Conservation (phyloP, 1,140 invertebrate species). For the Gonatopus flavifemur region DNA sequence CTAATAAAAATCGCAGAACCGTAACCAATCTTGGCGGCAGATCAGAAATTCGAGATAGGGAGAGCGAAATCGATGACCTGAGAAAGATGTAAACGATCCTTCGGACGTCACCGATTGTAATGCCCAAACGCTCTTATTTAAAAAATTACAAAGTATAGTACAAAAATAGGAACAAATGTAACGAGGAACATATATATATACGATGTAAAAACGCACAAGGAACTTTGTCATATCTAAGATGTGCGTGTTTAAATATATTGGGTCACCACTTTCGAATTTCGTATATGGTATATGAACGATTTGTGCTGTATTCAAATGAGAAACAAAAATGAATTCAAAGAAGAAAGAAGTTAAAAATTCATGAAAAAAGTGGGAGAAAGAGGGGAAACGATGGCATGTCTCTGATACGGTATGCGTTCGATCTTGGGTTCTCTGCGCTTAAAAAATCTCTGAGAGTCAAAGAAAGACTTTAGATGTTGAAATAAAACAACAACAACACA, state of each 20-base stretch:
- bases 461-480: no score
- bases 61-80: constrained; percentile 9
- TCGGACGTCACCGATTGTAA: constrained; percentile 26
- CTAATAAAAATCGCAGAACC: no score
- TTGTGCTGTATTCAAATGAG: no score
- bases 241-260: no score
- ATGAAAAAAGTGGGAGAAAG: no score
- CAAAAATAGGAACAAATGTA: constrained; percentile 52
- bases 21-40: no score
- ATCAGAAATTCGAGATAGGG: not conserved
- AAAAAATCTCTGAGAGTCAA: constrained; percentile 16
- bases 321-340: no score
- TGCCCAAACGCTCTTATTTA: constrained; percentile 27
- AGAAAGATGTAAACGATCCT: constrained; percentile 6
- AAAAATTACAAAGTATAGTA: constrained; percentile 33
- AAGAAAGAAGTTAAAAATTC: no score
- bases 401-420: constrained; percentile 12
- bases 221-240: no score
- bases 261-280: no score
- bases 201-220: constrained; percentile 47
- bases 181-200: constrained; percentile 33
- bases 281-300: not conserved
- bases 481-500: no score
- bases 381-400: no score
- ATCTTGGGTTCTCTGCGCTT: constrained; percentile 28